Conservation (phyloP, 30 jellyfish, hydroid and myxozoan species). For the Pelagia noctiluca region DNA sequence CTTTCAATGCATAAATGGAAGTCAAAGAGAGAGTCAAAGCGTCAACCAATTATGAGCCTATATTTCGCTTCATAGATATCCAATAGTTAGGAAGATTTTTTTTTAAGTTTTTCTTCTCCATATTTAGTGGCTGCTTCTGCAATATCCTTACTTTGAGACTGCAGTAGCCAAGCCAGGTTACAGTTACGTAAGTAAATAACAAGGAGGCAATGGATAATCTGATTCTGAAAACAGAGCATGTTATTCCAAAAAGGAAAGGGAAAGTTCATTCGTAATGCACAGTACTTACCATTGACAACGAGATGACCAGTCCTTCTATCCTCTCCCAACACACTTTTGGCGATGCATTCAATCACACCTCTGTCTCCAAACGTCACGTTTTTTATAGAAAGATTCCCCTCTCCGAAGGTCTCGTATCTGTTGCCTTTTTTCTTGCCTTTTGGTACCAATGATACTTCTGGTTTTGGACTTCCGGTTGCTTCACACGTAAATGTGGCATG, state of each 20-base stretch:
- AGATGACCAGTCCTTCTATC: constrained; percentile 4
- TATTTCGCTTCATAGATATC: no score
- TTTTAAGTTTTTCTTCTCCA: no score
- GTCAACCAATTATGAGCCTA: no score
- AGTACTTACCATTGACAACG: constrained; percentile 9
- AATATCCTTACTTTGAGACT: no score
- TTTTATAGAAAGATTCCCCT: background rate
- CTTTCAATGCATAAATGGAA: no score
- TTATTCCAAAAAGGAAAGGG: background rate
- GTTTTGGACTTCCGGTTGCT: constrained; percentile 30
- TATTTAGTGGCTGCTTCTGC: background rate
- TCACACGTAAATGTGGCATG: constrained; percentile 16
- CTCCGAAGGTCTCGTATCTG: constrained; percentile 14
- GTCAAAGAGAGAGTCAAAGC: no score
- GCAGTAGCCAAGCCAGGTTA: background rate
- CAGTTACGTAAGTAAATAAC: background rate
- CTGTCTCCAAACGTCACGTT: constrained; percentile 6
- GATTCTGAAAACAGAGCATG: background rate
- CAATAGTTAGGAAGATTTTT: no score
- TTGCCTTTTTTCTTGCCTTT: background rate
- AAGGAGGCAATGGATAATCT: background rate
- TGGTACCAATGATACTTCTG: background rate
- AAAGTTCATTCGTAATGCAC: background rate
- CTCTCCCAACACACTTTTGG: constrained; percentile 19
- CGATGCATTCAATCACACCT: constrained; percentile 15